Percentiles rank a stretch among this genome's conserved stretches.
These are phyloP conservation scores for Chlamydotis undulata DNA, from an alignment of 2,113 vertebrate species.

Conservation along the genomic window DNA sequence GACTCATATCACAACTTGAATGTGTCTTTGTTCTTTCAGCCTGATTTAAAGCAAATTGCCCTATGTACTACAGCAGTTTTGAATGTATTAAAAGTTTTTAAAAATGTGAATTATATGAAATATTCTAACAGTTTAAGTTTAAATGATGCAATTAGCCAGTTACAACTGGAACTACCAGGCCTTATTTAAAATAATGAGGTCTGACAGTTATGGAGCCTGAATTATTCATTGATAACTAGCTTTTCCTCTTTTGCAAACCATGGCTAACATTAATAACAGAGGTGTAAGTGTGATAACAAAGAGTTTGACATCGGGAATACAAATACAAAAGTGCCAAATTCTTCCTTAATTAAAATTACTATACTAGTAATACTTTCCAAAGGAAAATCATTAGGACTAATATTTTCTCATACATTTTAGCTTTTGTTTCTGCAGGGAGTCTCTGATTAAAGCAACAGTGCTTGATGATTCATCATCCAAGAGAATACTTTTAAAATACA, in stretches of 20 bases:
- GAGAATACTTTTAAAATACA: conserved; percentile 3
- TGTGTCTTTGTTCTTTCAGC: conserved; percentile 61
- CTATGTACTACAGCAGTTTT: conserved; percentile 75
- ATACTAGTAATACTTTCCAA: conserved; percentile 68
- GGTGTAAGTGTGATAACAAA: conserved; percentile 79
- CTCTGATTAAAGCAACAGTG: conserved; percentile 24
- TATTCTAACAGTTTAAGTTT: conserved; percentile 77
- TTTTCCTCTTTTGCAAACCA: conserved; percentile 78
- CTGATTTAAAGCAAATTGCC: conserved; percentile 73
- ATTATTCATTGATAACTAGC: conserved; percentile 84
- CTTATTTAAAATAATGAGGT: conserved; percentile 85
- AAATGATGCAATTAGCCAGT: conserved; percentile 81
- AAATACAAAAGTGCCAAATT: conserved; percentile 75
- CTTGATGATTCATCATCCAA: conserved; percentile 28
- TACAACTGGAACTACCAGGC: conserved; percentile 78
- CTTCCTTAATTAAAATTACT: conserved; percentile 76
- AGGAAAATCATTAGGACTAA: conserved; percentile 66
- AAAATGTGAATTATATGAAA: conserved; percentile 77
- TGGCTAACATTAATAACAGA: conserved; percentile 80
- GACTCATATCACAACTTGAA: conserved; percentile 18
- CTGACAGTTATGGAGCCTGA: conserved; percentile 81
- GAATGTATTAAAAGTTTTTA: conserved; percentile 75
- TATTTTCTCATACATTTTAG: conserved; percentile 61
- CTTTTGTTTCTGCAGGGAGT: conserved; percentile 22
- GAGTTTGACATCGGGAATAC: conserved; percentile 76